Base-by-base conservation (phyloP, 2,797 vertebrate genomes). In the Ceryle rudis region DNA sequence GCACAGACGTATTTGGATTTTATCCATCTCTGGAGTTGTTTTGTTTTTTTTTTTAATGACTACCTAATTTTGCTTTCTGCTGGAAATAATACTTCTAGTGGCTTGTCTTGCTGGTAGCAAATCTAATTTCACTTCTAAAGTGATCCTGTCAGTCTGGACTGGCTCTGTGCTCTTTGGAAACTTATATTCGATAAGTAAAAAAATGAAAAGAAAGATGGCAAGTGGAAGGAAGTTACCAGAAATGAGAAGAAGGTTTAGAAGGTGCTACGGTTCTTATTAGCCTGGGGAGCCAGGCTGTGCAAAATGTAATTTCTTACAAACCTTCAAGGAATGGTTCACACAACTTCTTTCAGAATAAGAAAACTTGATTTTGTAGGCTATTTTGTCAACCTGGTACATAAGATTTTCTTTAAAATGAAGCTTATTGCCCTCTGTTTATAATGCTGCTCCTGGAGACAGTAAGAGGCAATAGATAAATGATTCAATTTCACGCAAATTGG, bases 41-140 rank as follows among this genome's bases (percentile, higher is more conserved):
- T 41, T 37, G 37, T 37, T 41, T 41, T 5, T 13, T 72, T 94
- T 90, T 92, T 41, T 66, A 91, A 91, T 77, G 47, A 73, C 78
- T 89, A 39, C n/a, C 54, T 85, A 82, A 87, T 95, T 94, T 62
- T 91, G 67, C 89, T 96, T 92, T 66, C 81, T 5, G 5, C 29
- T 93, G 71, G 67, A 87, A 90, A 81, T 83, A 92, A 67, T 89
- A 39, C 29, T 84, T 84, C 33, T 46, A 92, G 86, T 65, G 58
- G 61, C 42, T 84, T 93, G 58, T 55, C 64, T 89, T 77, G 55
- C 35, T 93, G 71, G 44, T 75, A 70, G 85, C 29, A 87, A 91
- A 95, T 93, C 62, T 92, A 84, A 92, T 96, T 96, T 89, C 13
- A 62, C 60, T 86, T 95, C 67, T 41, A 12, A 89, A 94, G 35